Percentiles rank a stretch among this genome's conserved stretches.
Conservation (phyloP, 1,140 invertebrate species). For the Aphaenogaster ashmeadi region DNA sequence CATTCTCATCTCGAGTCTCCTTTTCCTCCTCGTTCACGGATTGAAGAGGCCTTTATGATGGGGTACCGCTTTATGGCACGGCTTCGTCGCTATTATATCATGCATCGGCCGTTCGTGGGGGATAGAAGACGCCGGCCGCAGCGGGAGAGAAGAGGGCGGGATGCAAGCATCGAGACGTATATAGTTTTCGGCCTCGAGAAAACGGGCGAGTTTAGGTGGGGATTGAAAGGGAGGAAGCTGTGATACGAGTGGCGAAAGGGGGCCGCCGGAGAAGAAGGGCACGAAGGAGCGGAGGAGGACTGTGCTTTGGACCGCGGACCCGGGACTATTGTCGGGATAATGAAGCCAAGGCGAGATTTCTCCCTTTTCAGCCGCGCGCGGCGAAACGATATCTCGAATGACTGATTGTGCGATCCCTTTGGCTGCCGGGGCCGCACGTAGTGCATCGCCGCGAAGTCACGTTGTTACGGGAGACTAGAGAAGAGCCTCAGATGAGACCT, state of each 20-base stretch:
- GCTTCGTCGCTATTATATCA: constrained; percentile 82
- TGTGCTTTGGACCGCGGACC: constrained; percentile 72
- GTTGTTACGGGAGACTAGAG: constrained; percentile 22
- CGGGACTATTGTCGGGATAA: constrained; percentile 81
- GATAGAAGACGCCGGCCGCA: background rate
- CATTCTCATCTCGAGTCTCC: constrained; percentile 80
- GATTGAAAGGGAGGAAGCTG: background rate
- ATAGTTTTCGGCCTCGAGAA: constrained; percentile 69
- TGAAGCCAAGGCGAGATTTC: constrained; percentile 83
- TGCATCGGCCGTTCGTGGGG: constrained; percentile 76
- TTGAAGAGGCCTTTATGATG: constrained; percentile 83
- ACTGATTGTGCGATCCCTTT: constrained; percentile 75
- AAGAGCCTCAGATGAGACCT: constrained; percentile 15
- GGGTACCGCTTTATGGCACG: constrained; percentile 80
- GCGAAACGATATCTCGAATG: constrained; percentile 73
- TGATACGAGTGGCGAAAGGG: constrained; percentile 8
- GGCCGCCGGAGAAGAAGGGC: background rate
- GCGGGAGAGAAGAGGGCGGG: background rate
- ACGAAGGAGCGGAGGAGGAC: constrained; percentile 18
- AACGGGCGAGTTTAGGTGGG: constrained; percentile 28
- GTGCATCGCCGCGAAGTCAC: constrained; percentile 40
- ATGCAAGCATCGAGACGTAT: constrained; percentile 58
- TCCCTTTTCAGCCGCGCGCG: constrained; percentile 76
- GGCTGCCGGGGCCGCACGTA: constrained; percentile 38
- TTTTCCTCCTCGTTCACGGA: constrained; percentile 77